A percentile compares a stretch with the other conserved stretches of the same genome.
Conservation (phyloP, 1,140 invertebrate species). For the Cyphomyrmex costatus region DNA sequence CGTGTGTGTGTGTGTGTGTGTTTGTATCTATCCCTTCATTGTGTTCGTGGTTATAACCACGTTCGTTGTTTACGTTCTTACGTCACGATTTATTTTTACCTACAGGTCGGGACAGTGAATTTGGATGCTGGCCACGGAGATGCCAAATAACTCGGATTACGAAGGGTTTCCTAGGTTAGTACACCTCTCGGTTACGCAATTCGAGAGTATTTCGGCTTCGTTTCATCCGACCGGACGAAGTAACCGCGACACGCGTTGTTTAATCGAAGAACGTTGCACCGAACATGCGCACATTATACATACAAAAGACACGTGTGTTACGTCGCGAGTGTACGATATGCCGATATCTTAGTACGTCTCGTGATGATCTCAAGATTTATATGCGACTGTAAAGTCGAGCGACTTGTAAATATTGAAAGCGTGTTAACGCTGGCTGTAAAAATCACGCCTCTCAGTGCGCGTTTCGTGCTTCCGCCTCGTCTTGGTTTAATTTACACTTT, state of each 20-base stretch:
- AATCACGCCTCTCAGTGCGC: too few species aligned
- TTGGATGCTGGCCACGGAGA: conserved; percentile 17
- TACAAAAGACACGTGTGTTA: conserved; percentile 26
- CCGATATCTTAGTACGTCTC: too few species aligned
- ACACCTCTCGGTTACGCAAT: conserved; percentile 39
- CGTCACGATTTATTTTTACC: conserved; percentile 27
- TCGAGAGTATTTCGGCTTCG: conserved; percentile 24
- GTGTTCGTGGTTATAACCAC: neutral
- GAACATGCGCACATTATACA: neutral
- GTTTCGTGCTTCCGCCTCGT: too few species aligned
- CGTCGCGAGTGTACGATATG: too few species aligned
- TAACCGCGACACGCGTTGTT: conserved; percentile 50
- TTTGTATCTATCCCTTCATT: too few species aligned
- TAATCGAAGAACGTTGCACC: conserved; percentile 57
- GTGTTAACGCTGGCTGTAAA: too few species aligned
- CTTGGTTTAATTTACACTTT: too few species aligned
- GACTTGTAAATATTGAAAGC: too few species aligned
- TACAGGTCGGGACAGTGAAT: neutral
- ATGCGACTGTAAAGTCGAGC: too few species aligned
- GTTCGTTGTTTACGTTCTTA: conserved; percentile 22
- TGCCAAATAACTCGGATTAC: conserved; percentile 40
- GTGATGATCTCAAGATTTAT: too few species aligned
- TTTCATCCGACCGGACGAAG: conserved; percentile 25
- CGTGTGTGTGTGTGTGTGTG: too few species aligned
- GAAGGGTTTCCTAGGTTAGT: conserved; percentile 34